phyloP scores from a whole-genome alignment of 2,888 invertebrate species.

The Acanthosepion esculentum region DNA sequence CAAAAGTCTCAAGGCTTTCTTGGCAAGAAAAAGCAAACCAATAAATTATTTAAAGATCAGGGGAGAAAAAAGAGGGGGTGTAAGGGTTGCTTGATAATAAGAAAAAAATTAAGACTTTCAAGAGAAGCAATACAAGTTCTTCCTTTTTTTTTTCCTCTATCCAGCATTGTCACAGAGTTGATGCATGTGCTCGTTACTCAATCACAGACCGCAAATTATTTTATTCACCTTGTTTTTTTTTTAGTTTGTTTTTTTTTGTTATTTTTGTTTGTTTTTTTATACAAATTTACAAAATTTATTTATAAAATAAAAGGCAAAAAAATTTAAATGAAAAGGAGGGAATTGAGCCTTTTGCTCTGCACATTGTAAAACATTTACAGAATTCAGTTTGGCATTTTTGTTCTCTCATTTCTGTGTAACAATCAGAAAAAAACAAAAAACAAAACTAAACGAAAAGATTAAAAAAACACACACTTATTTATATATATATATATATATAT shows the following conservation, averaged over 20 bases:
- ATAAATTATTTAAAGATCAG: background rate
- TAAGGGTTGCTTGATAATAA: background rate
- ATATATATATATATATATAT: too few relatives aligned
- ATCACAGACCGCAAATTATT: background rate
- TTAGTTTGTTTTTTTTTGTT: background rate
- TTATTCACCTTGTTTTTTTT: background rate
- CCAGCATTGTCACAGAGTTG: background rate
- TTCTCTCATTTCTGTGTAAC: background rate
- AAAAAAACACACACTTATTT: background rate
- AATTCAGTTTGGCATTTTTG: background rate
- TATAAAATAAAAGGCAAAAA: too few relatives aligned
- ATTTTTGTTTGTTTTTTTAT: background rate
- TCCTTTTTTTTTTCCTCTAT: background rate
- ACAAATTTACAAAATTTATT: background rate
- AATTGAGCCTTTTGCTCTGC: background rate
- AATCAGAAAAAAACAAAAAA: background rate
- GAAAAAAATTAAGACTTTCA: background rate
- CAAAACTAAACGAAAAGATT: background rate
- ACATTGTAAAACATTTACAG: background rate
- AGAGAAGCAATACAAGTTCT: background rate
- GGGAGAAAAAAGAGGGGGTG: too few relatives aligned
- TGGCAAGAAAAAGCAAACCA: constrained; percentile 22
- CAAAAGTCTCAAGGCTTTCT: background rate
- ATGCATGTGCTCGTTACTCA: background rate
- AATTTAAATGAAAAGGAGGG: background rate